A percentile compares a stretch with the other conserved stretches of the same genome.
phyloP scores from a whole-genome alignment of 2,888 invertebrate genomes.

The Eupeodes luniger region DNA sequence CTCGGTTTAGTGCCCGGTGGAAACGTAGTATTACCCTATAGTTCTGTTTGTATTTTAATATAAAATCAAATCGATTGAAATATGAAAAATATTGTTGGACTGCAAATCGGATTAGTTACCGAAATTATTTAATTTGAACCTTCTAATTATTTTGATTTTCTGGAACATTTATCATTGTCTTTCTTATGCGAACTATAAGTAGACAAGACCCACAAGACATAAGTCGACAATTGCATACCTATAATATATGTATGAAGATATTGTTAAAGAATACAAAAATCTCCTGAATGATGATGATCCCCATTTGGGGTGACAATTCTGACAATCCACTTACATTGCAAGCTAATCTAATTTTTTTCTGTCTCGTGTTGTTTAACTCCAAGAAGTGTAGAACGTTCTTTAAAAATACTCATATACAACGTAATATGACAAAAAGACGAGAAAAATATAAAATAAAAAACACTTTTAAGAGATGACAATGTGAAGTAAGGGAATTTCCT shows the following conservation, averaged over 20 bases:
- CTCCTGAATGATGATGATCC: slow-evolving; percentile 65
- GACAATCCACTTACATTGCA: slow-evolving; percentile 10
- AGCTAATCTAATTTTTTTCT: slow-evolving; percentile 17
- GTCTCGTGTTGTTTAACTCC: neutral
- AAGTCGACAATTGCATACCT: neutral
- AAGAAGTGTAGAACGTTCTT: neutral
- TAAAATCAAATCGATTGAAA: too few relatives aligned
- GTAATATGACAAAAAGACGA: neutral
- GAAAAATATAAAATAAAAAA: slow-evolving; percentile 12
- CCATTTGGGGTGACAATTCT: slow-evolving; percentile 55
- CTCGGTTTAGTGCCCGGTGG: too few relatives aligned
- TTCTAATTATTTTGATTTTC: too few relatives aligned
- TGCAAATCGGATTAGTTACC: too few relatives aligned
- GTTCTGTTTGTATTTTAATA: too few relatives aligned
- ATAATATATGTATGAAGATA: neutral
- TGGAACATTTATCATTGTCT: too few relatives aligned
- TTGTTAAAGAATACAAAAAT: neutral
- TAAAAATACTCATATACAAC: neutral
- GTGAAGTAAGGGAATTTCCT: slow-evolving; percentile 61
- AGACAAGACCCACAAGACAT: too few relatives aligned
- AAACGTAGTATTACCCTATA: too few relatives aligned
- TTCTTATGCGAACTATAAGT: too few relatives aligned
- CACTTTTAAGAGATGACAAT: slow-evolving; percentile 44
- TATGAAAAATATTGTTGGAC: too few relatives aligned
- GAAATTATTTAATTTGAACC: too few relatives aligned